Percentiles rank a stretch among this genome's conserved stretches.
These are phyloP conservation scores for Puffinus mauretanicus DNA, from an alignment of 2,113 vertebrate species.

Conservation along the genomic window DNA sequence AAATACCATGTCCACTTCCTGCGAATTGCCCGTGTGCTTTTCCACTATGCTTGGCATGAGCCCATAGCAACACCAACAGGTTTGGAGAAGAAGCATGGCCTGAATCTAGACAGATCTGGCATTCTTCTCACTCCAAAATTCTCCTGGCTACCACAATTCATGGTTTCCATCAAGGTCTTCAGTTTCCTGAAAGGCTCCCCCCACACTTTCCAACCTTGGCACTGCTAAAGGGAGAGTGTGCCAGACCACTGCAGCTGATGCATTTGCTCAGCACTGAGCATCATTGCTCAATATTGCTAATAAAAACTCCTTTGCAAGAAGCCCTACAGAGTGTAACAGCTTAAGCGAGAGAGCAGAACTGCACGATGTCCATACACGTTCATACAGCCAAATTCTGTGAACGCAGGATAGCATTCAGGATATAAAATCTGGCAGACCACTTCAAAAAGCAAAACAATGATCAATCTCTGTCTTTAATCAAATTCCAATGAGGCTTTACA, in stretches of 20 bases:
- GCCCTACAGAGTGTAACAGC: background rate
- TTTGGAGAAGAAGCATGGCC: background rate
- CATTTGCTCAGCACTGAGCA: background rate
- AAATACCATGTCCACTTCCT: background rate
- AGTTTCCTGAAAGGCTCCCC: background rate
- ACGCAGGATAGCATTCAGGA: background rate
- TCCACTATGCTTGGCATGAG: background rate
- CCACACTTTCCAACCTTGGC: background rate
- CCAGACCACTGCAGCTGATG: constrained; percentile 5
- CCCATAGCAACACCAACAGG: background rate
- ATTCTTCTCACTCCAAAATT: background rate
- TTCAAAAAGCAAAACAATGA: background rate
- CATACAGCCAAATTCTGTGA: background rate
- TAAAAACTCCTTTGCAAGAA: background rate
- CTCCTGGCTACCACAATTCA: background rate
- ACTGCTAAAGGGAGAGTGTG: background rate
- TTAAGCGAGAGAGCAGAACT: background rate
- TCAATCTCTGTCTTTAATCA: background rate
- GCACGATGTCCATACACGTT: rapidly evolving
- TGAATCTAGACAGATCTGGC: background rate
- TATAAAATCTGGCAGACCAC: background rate
- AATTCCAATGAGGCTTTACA: background rate
- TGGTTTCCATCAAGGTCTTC: background rate
- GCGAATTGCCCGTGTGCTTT: background rate
- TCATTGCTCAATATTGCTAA: background rate